Evolutionary conservation across 2,888 invertebrate species (phyloP).

Genomic region (Tuta absoluta): DNA sequence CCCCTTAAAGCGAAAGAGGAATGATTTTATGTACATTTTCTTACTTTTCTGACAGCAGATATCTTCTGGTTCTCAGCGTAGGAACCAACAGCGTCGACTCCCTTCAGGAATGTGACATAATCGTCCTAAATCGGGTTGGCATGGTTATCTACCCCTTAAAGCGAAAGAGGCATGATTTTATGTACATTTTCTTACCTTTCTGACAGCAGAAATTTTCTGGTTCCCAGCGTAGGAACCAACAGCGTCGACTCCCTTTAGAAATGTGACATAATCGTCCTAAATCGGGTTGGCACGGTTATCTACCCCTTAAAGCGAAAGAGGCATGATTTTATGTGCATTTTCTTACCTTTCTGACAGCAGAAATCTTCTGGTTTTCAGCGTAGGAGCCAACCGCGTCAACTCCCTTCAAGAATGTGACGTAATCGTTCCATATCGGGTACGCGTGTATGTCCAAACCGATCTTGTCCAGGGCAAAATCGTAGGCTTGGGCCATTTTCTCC

Average conservation of each 20-base stretch:
- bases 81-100: too few species aligned
- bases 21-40: too few species aligned
- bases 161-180: too few species aligned
- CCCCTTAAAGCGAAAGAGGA: too few species aligned
- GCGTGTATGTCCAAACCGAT: constrained; percentile 99
- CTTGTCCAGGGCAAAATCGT: constrained; percentile 99
- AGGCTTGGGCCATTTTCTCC: constrained; percentile 99
- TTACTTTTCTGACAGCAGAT: too few species aligned
- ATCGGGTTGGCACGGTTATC: too few species aligned
- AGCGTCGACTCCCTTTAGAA: constrained; percentile 96
- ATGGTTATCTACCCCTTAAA: too few species aligned
- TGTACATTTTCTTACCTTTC: constrained; percentile 82
- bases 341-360: constrained; percentile 95
- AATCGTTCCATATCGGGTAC: constrained; percentile 98
- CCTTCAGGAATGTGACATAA: too few species aligned
- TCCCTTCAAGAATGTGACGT: constrained; percentile 96
- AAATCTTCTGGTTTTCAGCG: constrained; percentile 99
- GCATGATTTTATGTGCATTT: neutral
- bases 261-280: constrained; percentile 85
- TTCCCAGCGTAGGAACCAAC: constrained; percentile 99
- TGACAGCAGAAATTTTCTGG: constrained; percentile 98
- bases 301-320: too few species aligned
- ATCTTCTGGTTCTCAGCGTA: too few species aligned
- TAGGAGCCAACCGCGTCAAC: constrained; percentile 99
- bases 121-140: too few species aligned